A percentile compares a stretch with the other conserved stretches of the same genome.
Conservation (phyloP, 2,797 vertebrate species). For the Poeciliopsis turneri region DNA sequence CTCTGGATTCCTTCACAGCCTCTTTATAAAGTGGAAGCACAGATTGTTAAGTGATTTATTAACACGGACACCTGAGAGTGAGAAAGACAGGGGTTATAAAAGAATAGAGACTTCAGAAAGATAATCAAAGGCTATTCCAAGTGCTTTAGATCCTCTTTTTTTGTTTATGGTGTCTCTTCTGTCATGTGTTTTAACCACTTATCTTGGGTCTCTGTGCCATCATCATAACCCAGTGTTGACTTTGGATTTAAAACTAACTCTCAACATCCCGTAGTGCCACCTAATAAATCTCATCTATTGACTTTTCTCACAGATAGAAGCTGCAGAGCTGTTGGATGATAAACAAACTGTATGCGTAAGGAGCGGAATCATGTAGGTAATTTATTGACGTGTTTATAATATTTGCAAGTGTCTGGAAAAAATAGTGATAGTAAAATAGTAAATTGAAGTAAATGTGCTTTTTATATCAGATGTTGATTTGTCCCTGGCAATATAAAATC, state of each 20-base stretch:
- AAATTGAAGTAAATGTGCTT: too few species aligned
- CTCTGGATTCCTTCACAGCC: neutral
- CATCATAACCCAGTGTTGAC: slow-evolving; percentile 40
- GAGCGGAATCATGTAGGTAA: neutral
- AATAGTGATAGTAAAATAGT: too few species aligned
- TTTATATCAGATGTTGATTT: neutral
- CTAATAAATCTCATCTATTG: slow-evolving; percentile 48
- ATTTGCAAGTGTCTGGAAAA: slow-evolving; percentile 9
- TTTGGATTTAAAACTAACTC: slow-evolving; percentile 21
- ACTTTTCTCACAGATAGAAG: slow-evolving; percentile 31
- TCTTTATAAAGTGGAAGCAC: slow-evolving; percentile 43
- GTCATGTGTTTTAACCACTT: slow-evolving; percentile 35
- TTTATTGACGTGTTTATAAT: slow-evolving; percentile 17
- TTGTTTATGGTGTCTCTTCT: slow-evolving; percentile 23
- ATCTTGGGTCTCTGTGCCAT: slow-evolving; percentile 5
- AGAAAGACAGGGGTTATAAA: neutral
- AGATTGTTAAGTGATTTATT: slow-evolving; percentile 54
- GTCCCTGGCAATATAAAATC: neutral
- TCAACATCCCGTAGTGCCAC: neutral
- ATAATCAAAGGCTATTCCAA: slow-evolving; percentile 17
- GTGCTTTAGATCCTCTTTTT: slow-evolving; percentile 52
- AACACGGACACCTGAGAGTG: slow-evolving; percentile 8
- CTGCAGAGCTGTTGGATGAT: slow-evolving; percentile 44
- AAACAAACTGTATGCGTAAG: neutral
- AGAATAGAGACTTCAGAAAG: slow-evolving; percentile 1